Conservation (phyloP, 2,888 invertebrate genomes). For the Barypeithes pellucidus region DNA sequence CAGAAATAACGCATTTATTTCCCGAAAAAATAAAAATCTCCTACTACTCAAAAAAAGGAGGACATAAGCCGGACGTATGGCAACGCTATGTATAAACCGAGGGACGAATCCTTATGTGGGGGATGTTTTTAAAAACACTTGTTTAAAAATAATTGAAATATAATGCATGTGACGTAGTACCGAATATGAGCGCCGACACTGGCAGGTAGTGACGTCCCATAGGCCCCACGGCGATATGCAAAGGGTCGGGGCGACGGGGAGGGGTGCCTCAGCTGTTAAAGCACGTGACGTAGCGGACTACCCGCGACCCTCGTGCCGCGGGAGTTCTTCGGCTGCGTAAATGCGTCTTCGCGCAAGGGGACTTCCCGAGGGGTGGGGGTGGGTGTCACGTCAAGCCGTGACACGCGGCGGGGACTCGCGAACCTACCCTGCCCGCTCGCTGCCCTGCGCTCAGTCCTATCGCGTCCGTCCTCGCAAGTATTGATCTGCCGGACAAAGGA, state of each 20-base stretch:
- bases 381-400: constrained; percentile 76
- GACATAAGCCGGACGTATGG: too few relatives aligned
- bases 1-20: too few relatives aligned
- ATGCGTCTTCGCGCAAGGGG: constrained; percentile 67
- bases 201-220: constrained; percentile 32
- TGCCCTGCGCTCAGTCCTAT: constrained; percentile 67
- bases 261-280: constrained; percentile 59
- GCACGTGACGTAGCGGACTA: constrained; percentile 59
- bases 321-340: constrained; percentile 65
- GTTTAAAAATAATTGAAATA: constrained; percentile 6
- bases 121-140: too few relatives aligned
- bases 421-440: constrained; percentile 61
- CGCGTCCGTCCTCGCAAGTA: constrained; percentile 66
- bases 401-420: constrained; percentile 67
- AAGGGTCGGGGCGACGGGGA: constrained; percentile 23
- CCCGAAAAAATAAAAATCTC: too few relatives aligned
- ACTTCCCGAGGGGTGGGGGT: constrained; percentile 69
- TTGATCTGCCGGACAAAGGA: constrained; percentile 72
- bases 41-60: too few relatives aligned
- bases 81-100: too few relatives aligned
- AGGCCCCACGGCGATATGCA: constrained; percentile 14
- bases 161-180: constrained; percentile 1
- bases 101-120: too few relatives aligned
- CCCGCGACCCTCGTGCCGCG: constrained; percentile 44
- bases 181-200: constrained; percentile 31